Evolutionary conservation across 2,113 vertebrate species (phyloP).

Genomic region (Craseonycteris thonglongyai): DNA sequence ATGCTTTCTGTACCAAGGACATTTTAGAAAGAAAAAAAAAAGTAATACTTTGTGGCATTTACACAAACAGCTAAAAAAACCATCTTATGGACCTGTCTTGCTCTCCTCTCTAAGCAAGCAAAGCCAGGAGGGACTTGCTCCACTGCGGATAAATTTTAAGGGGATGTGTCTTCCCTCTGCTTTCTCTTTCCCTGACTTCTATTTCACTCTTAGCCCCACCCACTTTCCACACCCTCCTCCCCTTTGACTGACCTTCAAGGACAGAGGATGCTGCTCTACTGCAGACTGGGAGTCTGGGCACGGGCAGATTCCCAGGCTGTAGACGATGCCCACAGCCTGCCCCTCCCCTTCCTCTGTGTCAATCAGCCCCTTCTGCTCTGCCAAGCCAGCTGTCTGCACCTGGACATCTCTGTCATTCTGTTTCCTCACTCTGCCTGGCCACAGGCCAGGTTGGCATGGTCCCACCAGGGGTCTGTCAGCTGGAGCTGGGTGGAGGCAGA

Average conservation of each 20-base stretch:
- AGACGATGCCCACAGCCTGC: background rate
- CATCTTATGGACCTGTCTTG: background rate
- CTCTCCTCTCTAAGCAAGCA: background rate
- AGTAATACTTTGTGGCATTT: background rate
- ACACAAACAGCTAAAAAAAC: background rate
- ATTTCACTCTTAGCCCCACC: background rate
- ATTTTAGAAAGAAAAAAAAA: background rate
- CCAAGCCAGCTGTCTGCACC: slow-evolving; percentile 63
- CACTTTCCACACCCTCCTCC: background rate
- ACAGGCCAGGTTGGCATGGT: slow-evolving; percentile 38
- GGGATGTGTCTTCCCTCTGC: background rate
- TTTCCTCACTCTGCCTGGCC: slow-evolving; percentile 18
- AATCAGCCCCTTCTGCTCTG: background rate
- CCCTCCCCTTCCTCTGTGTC: slow-evolving; percentile 40
- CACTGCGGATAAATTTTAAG: background rate
- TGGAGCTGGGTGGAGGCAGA: background rate
- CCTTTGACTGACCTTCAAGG: background rate
- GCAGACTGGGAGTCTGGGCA: background rate
- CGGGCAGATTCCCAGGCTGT: slow-evolving; percentile 37
- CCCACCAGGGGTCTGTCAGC: slow-evolving; percentile 19
- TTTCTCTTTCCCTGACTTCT: background rate
- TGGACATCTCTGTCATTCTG: slow-evolving; percentile 42
- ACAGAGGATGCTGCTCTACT: background rate
- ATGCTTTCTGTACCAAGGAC: slow-evolving; percentile 9
- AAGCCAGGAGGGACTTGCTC: background rate